Conservation (phyloP, 2,113 vertebrate genomes). For the Epinephelus fuscoguttatus region DNA sequence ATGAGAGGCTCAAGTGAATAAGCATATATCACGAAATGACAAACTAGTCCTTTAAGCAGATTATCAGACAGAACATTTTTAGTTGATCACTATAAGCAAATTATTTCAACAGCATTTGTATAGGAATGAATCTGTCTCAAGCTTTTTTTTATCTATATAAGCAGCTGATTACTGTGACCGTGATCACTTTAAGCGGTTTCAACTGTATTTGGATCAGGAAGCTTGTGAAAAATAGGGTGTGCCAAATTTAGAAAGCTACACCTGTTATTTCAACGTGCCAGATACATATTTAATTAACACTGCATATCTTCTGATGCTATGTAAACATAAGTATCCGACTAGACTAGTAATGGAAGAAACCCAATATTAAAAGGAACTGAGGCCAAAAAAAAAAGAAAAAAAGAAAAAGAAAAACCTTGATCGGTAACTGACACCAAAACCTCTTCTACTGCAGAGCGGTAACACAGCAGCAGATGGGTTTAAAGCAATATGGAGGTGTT, state of each 20-base stretch:
- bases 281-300: background rate
- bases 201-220: background rate
- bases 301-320: background rate
- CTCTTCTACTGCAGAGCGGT: background rate
- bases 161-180: too few species aligned
- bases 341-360: background rate
- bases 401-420: background rate
- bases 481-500: constrained; percentile 1
- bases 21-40: too few species aligned
- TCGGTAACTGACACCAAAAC: background rate
- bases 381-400: background rate
- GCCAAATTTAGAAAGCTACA: background rate
- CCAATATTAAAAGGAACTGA: background rate
- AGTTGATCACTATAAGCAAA: too few species aligned
- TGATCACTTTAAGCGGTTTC: too few species aligned
- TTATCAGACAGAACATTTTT: too few species aligned
- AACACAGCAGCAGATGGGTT: background rate
- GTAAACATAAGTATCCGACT: background rate
- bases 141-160: too few species aligned
- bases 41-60: too few species aligned
- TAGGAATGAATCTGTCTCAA: too few species aligned
- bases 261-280: background rate
- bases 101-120: too few species aligned
- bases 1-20: too few species aligned
- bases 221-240: too few species aligned